A percentile compares a stretch with the other conserved stretches of the same genome.
These are phyloP conservation scores for Phymanthus crucifer DNA, from an alignment of 92 coral and sea anemone genomes.

Conservation along the genomic window DNA sequence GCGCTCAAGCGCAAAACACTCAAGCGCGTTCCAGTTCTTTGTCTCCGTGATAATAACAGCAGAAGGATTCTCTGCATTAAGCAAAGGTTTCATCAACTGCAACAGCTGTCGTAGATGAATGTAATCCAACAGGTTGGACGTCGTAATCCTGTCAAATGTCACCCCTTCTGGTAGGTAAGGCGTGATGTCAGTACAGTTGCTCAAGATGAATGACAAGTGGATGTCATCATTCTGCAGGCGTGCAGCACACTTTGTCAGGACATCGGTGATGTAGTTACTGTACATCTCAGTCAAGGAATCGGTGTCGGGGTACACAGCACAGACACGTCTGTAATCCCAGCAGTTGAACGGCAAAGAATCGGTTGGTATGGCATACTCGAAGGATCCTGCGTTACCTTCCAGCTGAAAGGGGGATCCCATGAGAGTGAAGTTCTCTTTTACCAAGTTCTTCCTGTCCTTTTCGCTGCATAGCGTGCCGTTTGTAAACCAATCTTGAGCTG, in stretches of 20 bases:
- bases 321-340: slow-evolving; percentile 72
- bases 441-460: slow-evolving; percentile 10
- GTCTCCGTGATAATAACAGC: slow-evolving; percentile 48
- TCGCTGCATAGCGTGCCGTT: slow-evolving; percentile 56
- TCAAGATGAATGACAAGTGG: slow-evolving; percentile 47
- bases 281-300: slow-evolving; percentile 52
- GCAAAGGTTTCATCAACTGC: slow-evolving; percentile 5
- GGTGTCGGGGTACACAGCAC: slow-evolving; percentile 23
- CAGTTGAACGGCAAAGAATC: slow-evolving; percentile 47
- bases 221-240: slow-evolving; percentile 44
- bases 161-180: slow-evolving; percentile 39
- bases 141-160: slow-evolving; percentile 59
- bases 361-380: not conserved
- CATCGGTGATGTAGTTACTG: slow-evolving; percentile 54
- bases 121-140: slow-evolving; percentile 64
- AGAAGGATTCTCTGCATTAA: slow-evolving; percentile 17
- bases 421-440: slow-evolving; percentile 66
- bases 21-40: slow-evolving; percentile 21
- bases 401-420: slow-evolving; percentile 36
- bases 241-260: slow-evolving; percentile 38
- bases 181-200: slow-evolving; percentile 58
- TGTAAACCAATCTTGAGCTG: slow-evolving; percentile 62
- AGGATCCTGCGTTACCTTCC: not conserved
- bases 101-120: slow-evolving; percentile 46
- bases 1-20: not conserved